Conservation (phyloP, 2,888 invertebrate species). For the Drosophila mayaguana region DNA sequence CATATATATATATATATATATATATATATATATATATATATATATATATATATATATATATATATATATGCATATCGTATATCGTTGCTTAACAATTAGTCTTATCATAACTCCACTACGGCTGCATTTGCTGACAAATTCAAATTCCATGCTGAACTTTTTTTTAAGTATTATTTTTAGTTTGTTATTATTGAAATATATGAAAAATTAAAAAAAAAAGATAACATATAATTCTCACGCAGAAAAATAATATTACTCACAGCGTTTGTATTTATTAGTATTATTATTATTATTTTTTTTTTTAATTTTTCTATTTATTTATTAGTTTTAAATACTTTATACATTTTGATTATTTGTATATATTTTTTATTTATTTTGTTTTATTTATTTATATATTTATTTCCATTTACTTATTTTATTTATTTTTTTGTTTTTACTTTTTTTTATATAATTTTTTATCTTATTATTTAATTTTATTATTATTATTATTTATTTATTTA, state of each 20-base stretch:
- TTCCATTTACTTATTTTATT: not conserved
- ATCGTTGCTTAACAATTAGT: not conserved
- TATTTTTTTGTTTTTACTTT: not conserved
- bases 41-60: not conserved
- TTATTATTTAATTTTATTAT: not conserved
- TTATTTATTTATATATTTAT: not conserved
- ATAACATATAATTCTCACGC: no score
- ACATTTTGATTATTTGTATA: not conserved
- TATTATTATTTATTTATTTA: not conserved
- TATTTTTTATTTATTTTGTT: not conserved
- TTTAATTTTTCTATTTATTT: no score
- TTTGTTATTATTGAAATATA: not conserved
- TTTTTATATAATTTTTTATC: not conserved
- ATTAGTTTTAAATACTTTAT: no score
- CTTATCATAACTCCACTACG: slow-evolving; percentile 17
- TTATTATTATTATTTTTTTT: not conserved
- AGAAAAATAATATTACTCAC: no score
- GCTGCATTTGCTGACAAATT: not conserved
- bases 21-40: not conserved
- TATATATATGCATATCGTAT: not conserved
- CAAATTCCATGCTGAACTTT: not conserved
- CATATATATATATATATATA: not conserved
- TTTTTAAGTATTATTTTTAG: not conserved
- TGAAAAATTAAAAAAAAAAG: not conserved
- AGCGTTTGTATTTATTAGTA: no score